A percentile compares a stretch with the other conserved stretches of the same genome.
These are phyloP conservation scores for Brachycybe producta DNA, from an alignment of 2,888 invertebrate genomes.

Conservation along the genomic window DNA sequence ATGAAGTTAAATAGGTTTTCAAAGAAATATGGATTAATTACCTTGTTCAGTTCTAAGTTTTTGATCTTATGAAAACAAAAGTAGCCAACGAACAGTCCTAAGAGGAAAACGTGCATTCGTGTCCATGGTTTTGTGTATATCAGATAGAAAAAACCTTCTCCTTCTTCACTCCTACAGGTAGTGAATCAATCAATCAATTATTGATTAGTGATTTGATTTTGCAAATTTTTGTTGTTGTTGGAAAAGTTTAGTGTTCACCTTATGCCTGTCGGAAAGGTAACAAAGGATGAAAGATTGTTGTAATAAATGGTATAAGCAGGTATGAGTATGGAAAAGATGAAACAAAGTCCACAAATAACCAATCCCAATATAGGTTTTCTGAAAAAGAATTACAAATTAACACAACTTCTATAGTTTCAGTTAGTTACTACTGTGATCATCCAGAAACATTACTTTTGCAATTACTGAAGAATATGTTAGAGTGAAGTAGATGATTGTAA, in stretches of 20 bases:
- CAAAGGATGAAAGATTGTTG: conserved; percentile 5
- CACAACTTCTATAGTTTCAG: no score
- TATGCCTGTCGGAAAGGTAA: no score
- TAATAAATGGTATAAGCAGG: conserved; percentile 4
- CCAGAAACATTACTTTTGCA: no score
- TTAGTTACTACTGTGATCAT: no score
- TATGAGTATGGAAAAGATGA: background rate
- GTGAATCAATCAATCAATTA: no score
- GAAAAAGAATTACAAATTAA: background rate
- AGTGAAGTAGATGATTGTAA: no score
- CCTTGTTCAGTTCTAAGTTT: background rate
- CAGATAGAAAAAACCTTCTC: background rate
- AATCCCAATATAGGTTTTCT: conserved; percentile 10
- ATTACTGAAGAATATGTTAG: no score
- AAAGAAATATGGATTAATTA: background rate
- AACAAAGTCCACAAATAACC: background rate
- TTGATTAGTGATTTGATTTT: no score
- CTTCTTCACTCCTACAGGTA: background rate
- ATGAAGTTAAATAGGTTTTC: background rate
- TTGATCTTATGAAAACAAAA: no score
- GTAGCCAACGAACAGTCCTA: conserved; percentile 13
- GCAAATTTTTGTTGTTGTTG: no score
- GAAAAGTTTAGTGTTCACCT: no score
- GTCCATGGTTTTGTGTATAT: conserved; percentile 15
- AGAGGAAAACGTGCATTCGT: background rate